Evolutionary conservation across 2,888 invertebrate genomes (phyloP).

Genomic region (Crossocerus cetratus): DNA sequence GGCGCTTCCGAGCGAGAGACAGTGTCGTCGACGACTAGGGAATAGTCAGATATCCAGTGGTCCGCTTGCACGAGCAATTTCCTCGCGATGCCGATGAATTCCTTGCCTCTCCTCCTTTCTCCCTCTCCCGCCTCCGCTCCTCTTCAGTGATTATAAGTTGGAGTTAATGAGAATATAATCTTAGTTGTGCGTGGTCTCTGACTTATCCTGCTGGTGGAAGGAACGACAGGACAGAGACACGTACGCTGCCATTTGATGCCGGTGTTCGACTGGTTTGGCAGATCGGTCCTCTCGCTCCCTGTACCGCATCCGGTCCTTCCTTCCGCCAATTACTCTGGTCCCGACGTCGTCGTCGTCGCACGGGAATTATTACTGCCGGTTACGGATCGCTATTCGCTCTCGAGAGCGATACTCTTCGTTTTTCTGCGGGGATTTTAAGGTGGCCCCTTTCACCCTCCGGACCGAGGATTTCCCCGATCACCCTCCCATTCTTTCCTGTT

Average conservation of each 20-base stretch:
- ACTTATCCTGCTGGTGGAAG: slow-evolving; percentile 48
- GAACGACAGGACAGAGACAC: too few species aligned
- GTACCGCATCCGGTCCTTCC: slow-evolving; percentile 56
- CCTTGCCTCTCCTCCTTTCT: slow-evolving; percentile 36
- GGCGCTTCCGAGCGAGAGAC: slow-evolving; percentile 11
- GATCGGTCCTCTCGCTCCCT: slow-evolving; percentile 21
- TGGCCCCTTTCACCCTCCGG: background rate
- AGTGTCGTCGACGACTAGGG: slow-evolving; percentile 18
- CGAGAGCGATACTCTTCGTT: slow-evolving; percentile 12
- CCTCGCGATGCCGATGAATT: slow-evolving; percentile 50
- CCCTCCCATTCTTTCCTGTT: slow-evolving; percentile 8
- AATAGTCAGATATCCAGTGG: slow-evolving; percentile 36
- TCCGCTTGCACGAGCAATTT: slow-evolving; percentile 44
- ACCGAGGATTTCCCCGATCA: slow-evolving; percentile 1
- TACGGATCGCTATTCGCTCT: slow-evolving; percentile 35
- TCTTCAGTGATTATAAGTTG: slow-evolving; percentile 14
- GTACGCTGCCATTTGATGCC: slow-evolving; percentile 45
- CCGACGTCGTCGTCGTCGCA: slow-evolving; percentile 51
- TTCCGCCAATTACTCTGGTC: slow-evolving; percentile 61
- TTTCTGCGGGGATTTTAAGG: slow-evolving; percentile 5
- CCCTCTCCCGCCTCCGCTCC: too few species aligned
- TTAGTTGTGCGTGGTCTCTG: slow-evolving; percentile 70
- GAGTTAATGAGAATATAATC: slow-evolving; percentile 73
- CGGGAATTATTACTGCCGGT: slow-evolving; percentile 51
- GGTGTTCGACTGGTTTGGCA: slow-evolving; percentile 23